These are phyloP conservation scores for Epirrita christyi DNA, from an alignment of 2,888 invertebrate genomes.

Conservation along the genomic window DNA sequence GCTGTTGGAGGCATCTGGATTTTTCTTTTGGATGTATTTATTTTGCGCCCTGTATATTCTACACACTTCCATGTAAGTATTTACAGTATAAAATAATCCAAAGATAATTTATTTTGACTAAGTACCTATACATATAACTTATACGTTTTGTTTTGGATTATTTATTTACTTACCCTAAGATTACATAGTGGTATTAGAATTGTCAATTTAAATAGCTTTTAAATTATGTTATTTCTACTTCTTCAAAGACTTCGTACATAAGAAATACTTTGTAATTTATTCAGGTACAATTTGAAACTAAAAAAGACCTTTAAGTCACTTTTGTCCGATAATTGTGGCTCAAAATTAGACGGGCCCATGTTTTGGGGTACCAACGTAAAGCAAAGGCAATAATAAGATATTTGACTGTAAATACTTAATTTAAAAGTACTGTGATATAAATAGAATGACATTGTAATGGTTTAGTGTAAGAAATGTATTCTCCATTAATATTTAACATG, in stretches of 20 bases:
- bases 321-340: neutral
- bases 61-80: neutral
- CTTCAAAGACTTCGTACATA: constrained; percentile 2
- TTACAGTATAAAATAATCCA: constrained; percentile 11
- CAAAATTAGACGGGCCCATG: neutral
- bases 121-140: neutral
- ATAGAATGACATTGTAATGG: constrained; percentile 53
- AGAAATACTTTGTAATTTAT: neutral
- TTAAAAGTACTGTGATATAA: constrained; percentile 58
- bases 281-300: neutral
- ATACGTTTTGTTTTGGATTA: constrained; percentile 4
- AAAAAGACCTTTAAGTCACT: neutral
- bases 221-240: neutral
- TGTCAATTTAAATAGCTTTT: constrained; percentile 5
- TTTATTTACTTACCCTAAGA: constrained; percentile 1
- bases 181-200: constrained; percentile 1
- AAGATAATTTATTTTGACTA: constrained; percentile 9
- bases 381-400: constrained; percentile 36
- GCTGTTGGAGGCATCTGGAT: too few species aligned
- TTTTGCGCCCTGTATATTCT: neutral
- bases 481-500: constrained; percentile 35
- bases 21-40: neutral
- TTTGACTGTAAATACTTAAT: constrained; percentile 48
- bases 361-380: constrained; percentile 1
- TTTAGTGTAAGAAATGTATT: constrained; percentile 45